Base-by-base conservation (phyloP, 2,113 vertebrate genomes). In the Cynoglossus semilaevis region DNA sequence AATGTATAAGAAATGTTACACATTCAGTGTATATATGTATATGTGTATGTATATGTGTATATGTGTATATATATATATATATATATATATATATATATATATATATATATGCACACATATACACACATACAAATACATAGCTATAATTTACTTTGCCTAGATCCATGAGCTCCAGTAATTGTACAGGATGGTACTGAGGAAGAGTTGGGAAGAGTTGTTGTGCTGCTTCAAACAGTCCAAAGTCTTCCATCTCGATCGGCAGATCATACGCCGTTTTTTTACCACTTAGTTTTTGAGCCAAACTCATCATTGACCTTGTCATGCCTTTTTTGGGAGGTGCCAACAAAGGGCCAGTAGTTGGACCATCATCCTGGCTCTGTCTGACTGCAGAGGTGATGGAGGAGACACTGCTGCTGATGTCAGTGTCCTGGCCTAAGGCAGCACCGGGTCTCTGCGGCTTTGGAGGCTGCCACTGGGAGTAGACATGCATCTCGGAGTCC, bases 401-500 rank as follows among this genome's bases (percentile, higher is more conserved):
- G 0, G 90, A 92, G 2, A 85, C 81, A 46, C 94, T 97, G 71
- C 92, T 93, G 70, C 92, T 92, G 70, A 65, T 83, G 59, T 76
- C 92, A 1, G 88, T 63, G 9, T 86, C 87, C 29, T 79, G 87
- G 22, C 44, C 38, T 15, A 51, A 36, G 44, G 70, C 76, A 77
- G 16, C 13, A 72, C 44, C 16, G 84, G 87, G 87, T 71, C 90
- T 94, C 57, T 87, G 75, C 54, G 77, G 67, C 8, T 64, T 64
- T 35, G 92, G 88, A 15, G 95, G 93, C 51, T 98, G 95, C 97
- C 97, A 99, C 50, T 98, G 97, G 58, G 95, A 98, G 81, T 99
- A 99, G 15, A 99, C 96, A 15, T 98, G 96, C 96, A 99, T 98
- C 87, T 99, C 97, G 76, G 95, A 98, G 65, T 98, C 96, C 96